Conservation (phyloP, 2,888 invertebrate species). For the Lapara coniferarum region DNA sequence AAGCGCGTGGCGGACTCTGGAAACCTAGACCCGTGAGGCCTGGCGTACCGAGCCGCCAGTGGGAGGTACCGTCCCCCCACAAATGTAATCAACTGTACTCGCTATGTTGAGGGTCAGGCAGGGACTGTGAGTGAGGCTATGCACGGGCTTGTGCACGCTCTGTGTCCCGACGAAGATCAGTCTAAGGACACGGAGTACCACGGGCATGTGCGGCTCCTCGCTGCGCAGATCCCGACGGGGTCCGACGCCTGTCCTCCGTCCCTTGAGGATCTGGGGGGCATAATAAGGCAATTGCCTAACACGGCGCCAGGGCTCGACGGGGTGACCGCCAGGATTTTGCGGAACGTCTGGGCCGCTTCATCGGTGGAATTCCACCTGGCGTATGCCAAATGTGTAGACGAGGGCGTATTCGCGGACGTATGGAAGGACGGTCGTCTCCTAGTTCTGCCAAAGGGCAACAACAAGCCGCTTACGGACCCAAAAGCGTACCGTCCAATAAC, state of each 20-base stretch:
- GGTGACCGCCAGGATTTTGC: too few species aligned
- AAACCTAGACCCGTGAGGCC: constrained; percentile 37
- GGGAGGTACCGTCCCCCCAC: constrained; percentile 35
- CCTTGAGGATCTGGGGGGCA: too few species aligned
- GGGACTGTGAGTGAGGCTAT: constrained; percentile 33
- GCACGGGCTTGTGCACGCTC: constrained; percentile 30
- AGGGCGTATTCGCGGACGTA: constrained; percentile 40
- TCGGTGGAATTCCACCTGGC: constrained; percentile 31
- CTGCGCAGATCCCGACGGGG: too few species aligned
- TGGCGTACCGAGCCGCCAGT: constrained; percentile 38
- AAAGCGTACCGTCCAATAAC: constrained; percentile 47
- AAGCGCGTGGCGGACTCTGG: constrained; percentile 30
- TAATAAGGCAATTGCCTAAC: too few species aligned
- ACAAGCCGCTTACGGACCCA: constrained; percentile 35
- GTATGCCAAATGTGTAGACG: constrained; percentile 33
- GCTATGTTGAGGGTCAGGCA: constrained; percentile 27
- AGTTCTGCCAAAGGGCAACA: constrained; percentile 43
- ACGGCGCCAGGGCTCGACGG: too few species aligned
- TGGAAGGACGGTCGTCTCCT: constrained; percentile 43
- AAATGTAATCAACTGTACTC: constrained; percentile 33
- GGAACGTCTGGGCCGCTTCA: constrained; percentile 31
- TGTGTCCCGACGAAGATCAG: constrained; percentile 46
- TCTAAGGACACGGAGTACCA: constrained; percentile 37
- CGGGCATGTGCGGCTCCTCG: too few species aligned
- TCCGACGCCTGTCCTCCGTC: too few species aligned